Percentiles rank a stretch among this genome's conserved stretches.
phyloP scores from a whole-genome alignment of 2,888 invertebrate species.

The Hoplodrina ambigua region DNA sequence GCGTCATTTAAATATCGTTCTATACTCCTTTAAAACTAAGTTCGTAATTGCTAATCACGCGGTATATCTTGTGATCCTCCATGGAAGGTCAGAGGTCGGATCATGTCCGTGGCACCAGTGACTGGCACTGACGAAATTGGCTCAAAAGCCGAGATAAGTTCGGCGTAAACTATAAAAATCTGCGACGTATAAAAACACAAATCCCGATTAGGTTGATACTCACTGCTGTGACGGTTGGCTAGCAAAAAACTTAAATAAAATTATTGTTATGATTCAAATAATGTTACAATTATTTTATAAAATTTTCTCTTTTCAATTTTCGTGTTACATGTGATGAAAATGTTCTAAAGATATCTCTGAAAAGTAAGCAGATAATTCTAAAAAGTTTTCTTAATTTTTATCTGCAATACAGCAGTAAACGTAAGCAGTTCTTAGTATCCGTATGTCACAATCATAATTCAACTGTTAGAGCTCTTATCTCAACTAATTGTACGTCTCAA shows the following conservation, averaged over 20 bases:
- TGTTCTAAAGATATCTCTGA: not conserved
- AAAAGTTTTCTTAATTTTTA: not conserved
- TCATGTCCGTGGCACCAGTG: slow-evolving; percentile 72
- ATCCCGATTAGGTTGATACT: slow-evolving; percentile 67
- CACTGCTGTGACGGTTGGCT: slow-evolving; percentile 7
- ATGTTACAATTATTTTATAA: not conserved
- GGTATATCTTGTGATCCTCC: slow-evolving; percentile 57
- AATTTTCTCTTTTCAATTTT: not conserved
- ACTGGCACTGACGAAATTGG: slow-evolving; percentile 68
- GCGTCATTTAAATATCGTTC: slow-evolving; percentile 2
- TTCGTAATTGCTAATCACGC: slow-evolving; percentile 54
- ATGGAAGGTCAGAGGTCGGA: slow-evolving; percentile 64
- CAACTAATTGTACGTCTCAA: slow-evolving; percentile 63
- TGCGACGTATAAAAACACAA: slow-evolving; percentile 67
- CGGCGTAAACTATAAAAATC: slow-evolving; percentile 68
- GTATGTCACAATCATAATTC: slow-evolving; percentile 63
- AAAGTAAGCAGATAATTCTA: not conserved
- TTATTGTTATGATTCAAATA: not conserved
- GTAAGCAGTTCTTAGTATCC: slow-evolving; percentile 2
- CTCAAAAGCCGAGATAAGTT: slow-evolving; percentile 72
- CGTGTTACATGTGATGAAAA: not conserved
- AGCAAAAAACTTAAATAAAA: slow-evolving; percentile 10
- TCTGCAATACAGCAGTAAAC: not conserved
- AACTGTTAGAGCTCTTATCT: slow-evolving; percentile 68
- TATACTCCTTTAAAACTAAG: slow-evolving; percentile 9